Conservation (phyloP, 2,797 vertebrate species). For the Eulemur rubriventer region DNA sequence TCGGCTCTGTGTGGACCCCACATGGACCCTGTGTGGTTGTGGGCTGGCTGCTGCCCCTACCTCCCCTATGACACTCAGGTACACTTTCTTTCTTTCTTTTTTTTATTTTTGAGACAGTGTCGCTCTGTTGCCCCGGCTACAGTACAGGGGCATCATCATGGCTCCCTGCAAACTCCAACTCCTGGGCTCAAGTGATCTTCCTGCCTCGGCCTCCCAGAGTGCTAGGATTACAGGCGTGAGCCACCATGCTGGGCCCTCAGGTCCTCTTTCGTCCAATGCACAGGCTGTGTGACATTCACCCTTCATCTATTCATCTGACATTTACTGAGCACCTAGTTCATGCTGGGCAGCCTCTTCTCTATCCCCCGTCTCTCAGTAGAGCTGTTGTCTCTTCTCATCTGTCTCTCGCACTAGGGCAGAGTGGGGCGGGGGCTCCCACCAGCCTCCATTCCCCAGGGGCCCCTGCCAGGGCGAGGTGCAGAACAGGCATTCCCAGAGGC, state of each 20-base stretch:
- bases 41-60: not conserved
- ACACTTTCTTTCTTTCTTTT: not conserved
- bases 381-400: not conserved
- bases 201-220: not conserved
- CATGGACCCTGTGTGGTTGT: not conserved
- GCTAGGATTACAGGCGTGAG: not conserved
- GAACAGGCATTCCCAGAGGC: not conserved
- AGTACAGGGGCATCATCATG: not conserved
- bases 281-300: not conserved
- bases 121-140: not conserved
- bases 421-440: not conserved
- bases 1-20: not conserved
- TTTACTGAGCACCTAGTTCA: not conserved
- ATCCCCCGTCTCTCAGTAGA: not conserved
- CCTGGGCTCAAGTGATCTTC: not conserved
- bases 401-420: not conserved
- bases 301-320: not conserved
- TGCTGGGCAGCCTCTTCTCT: not conserved
- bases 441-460: not conserved
- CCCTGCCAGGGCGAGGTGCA: not conserved
- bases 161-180: not conserved
- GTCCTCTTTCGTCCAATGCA: not conserved
- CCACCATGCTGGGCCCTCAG: not conserved
- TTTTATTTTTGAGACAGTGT: not conserved
- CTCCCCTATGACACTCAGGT: not conserved